Percentiles rank a stretch among this genome's conserved stretches.
phyloP scores from a whole-genome alignment of 23 tunicate genomes.

The Phallusia fumigata region DNA sequence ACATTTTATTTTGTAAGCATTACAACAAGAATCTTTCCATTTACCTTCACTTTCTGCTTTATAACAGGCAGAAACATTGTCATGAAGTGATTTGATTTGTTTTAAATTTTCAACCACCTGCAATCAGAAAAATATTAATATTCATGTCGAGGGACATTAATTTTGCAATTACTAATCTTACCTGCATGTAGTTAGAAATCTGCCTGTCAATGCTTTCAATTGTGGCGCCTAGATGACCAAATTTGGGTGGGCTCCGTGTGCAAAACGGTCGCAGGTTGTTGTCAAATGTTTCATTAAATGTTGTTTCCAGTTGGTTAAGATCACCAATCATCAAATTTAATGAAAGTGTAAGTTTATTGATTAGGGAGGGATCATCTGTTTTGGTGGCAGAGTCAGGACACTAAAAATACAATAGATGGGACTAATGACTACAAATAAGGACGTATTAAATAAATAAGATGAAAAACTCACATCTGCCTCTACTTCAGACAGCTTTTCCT shows the following conservation, averaged over 20 bases:
- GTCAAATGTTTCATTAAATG: slow-evolving; percentile 34
- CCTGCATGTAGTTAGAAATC: slow-evolving; percentile 18
- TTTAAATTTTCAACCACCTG: neutral
- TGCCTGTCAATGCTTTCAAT: slow-evolving; percentile 13
- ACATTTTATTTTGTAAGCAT: too few relatives aligned
- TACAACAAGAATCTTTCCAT: neutral
- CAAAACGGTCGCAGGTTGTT: slow-evolving; percentile 41
- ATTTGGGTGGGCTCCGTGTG: slow-evolving; percentile 9
- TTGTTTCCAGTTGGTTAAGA: slow-evolving; percentile 36
- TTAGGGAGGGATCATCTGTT: neutral
- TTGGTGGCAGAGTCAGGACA: neutral
- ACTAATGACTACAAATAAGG: neutral
- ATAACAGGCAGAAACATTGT: neutral
- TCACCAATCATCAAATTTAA: slow-evolving; percentile 18
- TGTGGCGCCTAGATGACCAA: slow-evolving; percentile 17
- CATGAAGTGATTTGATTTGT: neutral
- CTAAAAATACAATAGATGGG: neutral
- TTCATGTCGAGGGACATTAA: neutral
- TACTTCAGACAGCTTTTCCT: neutral
- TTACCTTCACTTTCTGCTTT: neutral
- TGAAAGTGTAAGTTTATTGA: slow-evolving; percentile 16
- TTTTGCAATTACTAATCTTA: neutral
- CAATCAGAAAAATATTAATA: neutral
- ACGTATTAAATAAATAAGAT: too few relatives aligned
- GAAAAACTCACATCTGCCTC: neutral